phyloP scores from a whole-genome alignment of 2,888 invertebrate species.

The Drosophila planitibia region DNA sequence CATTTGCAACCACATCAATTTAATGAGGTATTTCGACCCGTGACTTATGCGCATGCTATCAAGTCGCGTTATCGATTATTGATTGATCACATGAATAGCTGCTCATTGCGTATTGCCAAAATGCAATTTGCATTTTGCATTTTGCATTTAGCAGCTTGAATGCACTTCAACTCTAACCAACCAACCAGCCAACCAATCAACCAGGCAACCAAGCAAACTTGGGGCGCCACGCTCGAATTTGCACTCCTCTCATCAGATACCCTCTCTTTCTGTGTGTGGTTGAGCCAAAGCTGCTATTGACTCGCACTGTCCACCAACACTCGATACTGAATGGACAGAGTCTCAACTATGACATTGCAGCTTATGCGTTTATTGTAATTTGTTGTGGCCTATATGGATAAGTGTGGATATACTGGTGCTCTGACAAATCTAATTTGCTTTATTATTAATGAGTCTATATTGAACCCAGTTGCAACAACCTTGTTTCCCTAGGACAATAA shows the following conservation, averaged over 20 bases:
- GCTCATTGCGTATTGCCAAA: background rate
- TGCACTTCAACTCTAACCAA: slow-evolving; percentile 69
- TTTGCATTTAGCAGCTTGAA: slow-evolving; percentile 44
- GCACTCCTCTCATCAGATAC: slow-evolving; percentile 31
- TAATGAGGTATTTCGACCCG: background rate
- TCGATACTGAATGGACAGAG: no score
- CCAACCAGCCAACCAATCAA: slow-evolving; percentile 42
- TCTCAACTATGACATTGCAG: background rate
- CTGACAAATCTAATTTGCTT: background rate
- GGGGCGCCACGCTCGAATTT: slow-evolving; percentile 22
- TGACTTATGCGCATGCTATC: background rate
- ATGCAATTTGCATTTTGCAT: slow-evolving; percentile 8
- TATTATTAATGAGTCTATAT: no score
- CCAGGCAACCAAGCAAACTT: background rate
- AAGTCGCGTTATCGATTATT: slow-evolving; percentile 6
- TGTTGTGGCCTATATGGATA: background rate
- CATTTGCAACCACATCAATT: background rate
- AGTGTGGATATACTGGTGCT: background rate
- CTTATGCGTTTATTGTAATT: background rate
- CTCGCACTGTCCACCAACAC: background rate
- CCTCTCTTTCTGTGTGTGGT: background rate
- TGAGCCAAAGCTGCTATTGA: background rate
- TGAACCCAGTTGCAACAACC: no score
- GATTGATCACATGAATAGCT: slow-evolving; percentile 13
- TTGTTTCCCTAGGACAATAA: background rate